phyloP scores from a whole-genome alignment of 2,113 vertebrate species.

The Callithrix jacchus region DNA sequence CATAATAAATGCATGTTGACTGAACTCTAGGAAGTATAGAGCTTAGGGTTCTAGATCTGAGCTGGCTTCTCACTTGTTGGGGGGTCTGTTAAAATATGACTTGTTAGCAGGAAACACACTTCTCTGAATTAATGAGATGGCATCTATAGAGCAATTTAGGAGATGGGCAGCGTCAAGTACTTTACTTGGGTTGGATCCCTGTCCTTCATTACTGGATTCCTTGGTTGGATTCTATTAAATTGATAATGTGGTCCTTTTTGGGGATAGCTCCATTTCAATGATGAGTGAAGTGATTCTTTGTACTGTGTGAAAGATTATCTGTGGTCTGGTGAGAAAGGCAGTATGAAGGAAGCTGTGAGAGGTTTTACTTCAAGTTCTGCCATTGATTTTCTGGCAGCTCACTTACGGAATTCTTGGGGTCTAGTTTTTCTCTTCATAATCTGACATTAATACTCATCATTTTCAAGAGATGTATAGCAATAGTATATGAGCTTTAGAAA shows the following conservation, averaged over 20 bases:
- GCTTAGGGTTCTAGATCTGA: not conserved
- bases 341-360: conserved; percentile 3
- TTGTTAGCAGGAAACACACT: not conserved
- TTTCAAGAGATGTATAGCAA: not conserved
- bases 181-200: conserved; percentile 49
- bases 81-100: not conserved
- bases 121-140: conserved; percentile 17
- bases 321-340: not conserved
- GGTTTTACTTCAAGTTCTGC: not conserved
- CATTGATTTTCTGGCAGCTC: conserved; percentile 51
- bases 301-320: not conserved
- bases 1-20: not conserved
- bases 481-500: not conserved
- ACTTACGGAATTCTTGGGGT: not conserved
- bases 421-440: conserved; percentile 5
- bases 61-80: not conserved
- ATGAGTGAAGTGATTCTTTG: conserved; percentile 5
- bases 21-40: not conserved
- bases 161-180: not conserved
- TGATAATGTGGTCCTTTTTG: conserved; percentile 2
- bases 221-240: conserved; percentile 38
- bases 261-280: conserved; percentile 17
- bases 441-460: not conserved
- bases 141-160: not conserved
- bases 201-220: conserved; percentile 36